These are phyloP conservation scores for Mus spicilegus DNA, from an alignment of 2,113 vertebrate genomes.

Conservation along the genomic window DNA sequence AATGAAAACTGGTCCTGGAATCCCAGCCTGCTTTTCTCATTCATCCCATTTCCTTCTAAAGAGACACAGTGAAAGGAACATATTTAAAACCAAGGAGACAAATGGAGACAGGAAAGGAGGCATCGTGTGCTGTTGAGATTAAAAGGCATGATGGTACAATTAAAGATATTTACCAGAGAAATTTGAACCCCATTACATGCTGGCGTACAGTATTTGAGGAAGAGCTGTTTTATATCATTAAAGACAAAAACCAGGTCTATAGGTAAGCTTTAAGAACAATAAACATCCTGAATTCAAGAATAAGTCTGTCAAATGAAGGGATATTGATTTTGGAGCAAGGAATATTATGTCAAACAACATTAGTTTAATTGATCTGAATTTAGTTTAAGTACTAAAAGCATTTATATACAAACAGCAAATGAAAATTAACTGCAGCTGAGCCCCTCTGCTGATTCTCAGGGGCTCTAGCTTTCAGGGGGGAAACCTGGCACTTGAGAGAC, in stretches of 20 bases:
- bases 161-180: slow-evolving; percentile 90
- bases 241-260: slow-evolving; percentile 91
- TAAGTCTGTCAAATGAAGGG: slow-evolving; percentile 89
- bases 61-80: slow-evolving; percentile 5
- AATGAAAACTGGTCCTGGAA: neutral
- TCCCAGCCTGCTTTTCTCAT: slow-evolving; percentile 4
- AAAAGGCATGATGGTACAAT: slow-evolving; percentile 88
- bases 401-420: slow-evolving; percentile 90
- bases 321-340: slow-evolving; percentile 93
- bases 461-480: slow-evolving; percentile 55
- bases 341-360: slow-evolving; percentile 91
- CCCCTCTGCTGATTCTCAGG: slow-evolving; percentile 77
- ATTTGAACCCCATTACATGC: slow-evolving; percentile 87
- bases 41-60: slow-evolving; percentile 48
- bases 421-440: slow-evolving; percentile 92
- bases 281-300: slow-evolving; percentile 91
- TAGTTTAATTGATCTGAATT: slow-evolving; percentile 93
- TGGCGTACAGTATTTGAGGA: slow-evolving; percentile 84
- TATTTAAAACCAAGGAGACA: slow-evolving; percentile 72
- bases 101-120: slow-evolving; percentile 77
- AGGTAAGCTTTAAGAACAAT: slow-evolving; percentile 93
- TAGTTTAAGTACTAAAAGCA: slow-evolving; percentile 91
- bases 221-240: slow-evolving; percentile 92
- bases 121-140: slow-evolving; percentile 77
- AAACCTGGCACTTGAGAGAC: slow-evolving; percentile 81